Conservation (phyloP, 2,797 vertebrate genomes). For the Gambelia wislizenii region DNA sequence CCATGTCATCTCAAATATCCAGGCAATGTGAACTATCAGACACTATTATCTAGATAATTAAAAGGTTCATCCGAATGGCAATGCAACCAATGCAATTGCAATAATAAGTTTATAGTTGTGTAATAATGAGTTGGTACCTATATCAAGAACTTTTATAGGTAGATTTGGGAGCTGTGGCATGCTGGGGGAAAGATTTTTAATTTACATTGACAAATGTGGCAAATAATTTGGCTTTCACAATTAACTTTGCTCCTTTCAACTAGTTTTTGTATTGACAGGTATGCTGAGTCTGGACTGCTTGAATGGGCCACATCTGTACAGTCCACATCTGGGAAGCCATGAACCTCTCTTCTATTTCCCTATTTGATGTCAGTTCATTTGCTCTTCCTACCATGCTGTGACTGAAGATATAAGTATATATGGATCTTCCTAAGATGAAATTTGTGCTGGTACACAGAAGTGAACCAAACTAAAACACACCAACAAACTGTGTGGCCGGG, state of each 20-base stretch:
- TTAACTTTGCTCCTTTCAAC: neutral
- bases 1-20: conserved; percentile 17
- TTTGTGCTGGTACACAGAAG: neutral
- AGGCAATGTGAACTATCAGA: neutral
- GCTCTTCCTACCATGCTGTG: neutral
- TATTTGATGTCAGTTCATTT: conserved; percentile 11
- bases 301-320: neutral
- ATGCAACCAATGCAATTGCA: neutral
- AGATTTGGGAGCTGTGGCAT: neutral
- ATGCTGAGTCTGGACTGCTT: neutral
- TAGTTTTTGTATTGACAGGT: rapidly evolving
- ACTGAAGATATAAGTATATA: neutral
- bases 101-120: neutral
- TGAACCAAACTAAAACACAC: no score
- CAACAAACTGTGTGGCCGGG: no score
- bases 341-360: conserved; percentile 11
- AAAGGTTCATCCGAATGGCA: conserved; percentile 4
- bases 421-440: neutral
- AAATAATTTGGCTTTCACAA: conserved; percentile 11
- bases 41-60: neutral
- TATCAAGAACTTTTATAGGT: neutral
- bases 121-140: neutral
- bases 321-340: neutral
- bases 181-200: neutral
- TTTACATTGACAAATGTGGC: neutral